Evolutionary conservation across 2,797 vertebrate genomes (phyloP), one percentile per base, ranked within the genome.

Genomic region (Hipposideros larvatus): DNA sequence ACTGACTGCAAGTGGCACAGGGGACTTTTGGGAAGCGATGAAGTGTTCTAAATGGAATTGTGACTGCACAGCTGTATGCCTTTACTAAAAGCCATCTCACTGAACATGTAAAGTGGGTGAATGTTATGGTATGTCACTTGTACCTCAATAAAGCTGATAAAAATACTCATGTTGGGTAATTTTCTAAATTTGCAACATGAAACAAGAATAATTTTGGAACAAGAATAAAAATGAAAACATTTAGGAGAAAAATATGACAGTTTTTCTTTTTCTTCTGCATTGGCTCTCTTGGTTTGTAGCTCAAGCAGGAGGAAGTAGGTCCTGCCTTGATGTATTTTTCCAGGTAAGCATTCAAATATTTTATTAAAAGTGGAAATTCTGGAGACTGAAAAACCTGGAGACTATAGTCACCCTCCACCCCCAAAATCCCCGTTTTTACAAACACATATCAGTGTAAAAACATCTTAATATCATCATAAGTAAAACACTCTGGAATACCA

Each of bases 1-100:
- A 22, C 0, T 0, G 74, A 75, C 15, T 0, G 22, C 46, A 1
- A 15, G 8, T 0, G 9, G 43, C 7, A 11, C n/a, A 5, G 28
- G 31, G 68, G 55, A 21, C 41, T 26, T 24, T 2, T 9, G 9
- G 24, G n/a, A 16, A 28, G 24, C 0, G 24, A 24, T 0, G 48
- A 7, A 14, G n/a, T 19, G 7, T 7, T 14, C 43, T 19, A 5
- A 28, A 11, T 28, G 37, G n/a, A n/a, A 63, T 13, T 7, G 2
- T 7, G 61, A 28, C 0, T 3, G 9, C n/a, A 65, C 2, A 18
- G 19, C 31, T 77, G 5, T 3, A 8, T 9, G 48, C 19, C 21
- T 26, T 11, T 18, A 51, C 22, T 10, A 2, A 5, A 31, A 11
- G n/a, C 41, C 3, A 7, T 2, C 31, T 16, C 13, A 5, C 0